A percentile compares a stretch with the other conserved stretches of the same genome.
Evolutionary conservation across 2,888 invertebrate species (phyloP).

Genomic region (Drosophila neonasuta): DNA sequence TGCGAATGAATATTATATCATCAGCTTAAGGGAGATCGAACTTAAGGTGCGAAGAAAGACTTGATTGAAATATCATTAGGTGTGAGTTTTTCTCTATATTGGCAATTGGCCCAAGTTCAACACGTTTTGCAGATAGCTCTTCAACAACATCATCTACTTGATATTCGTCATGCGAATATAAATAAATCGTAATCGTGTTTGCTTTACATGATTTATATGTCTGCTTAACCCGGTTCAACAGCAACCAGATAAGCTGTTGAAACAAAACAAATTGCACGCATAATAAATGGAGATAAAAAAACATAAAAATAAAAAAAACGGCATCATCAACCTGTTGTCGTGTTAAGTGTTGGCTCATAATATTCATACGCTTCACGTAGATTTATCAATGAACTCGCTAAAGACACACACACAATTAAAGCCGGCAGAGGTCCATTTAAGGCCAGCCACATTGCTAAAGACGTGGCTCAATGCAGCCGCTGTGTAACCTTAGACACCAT

Average conservation of each 20-base stretch:
- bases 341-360: slow-evolving; percentile 28
- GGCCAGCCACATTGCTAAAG: slow-evolving; percentile 38
- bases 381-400: slow-evolving; percentile 35
- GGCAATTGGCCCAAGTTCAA: slow-evolving; percentile 1
- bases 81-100: background rate
- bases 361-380: slow-evolving; percentile 8
- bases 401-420: slow-evolving; percentile 21
- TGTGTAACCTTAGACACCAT: slow-evolving; percentile 47
- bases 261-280: slow-evolving; percentile 17
- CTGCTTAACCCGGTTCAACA: slow-evolving; percentile 18
- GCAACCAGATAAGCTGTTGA: slow-evolving; percentile 15
- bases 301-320: too few relatives aligned
- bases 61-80: slow-evolving; percentile 36
- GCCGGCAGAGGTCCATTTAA: slow-evolving; percentile 13
- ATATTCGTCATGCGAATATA: slow-evolving; percentile 12
- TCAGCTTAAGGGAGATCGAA: slow-evolving; percentile 8
- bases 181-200: slow-evolving; percentile 24
- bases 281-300: slow-evolving; percentile 1
- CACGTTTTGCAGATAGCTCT: slow-evolving; percentile 2
- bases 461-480: slow-evolving; percentile 29
- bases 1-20: slow-evolving; percentile 33
- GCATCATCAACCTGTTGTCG: slow-evolving; percentile 21
- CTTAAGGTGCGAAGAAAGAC: slow-evolving; percentile 29
- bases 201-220: slow-evolving; percentile 18
- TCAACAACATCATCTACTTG: background rate